Percentiles rank a stretch among this genome's conserved stretches.
These are phyloP conservation scores for Pteronotus mesoamericanus DNA, from an alignment of 2,797 vertebrate species.

Conservation along the genomic window DNA sequence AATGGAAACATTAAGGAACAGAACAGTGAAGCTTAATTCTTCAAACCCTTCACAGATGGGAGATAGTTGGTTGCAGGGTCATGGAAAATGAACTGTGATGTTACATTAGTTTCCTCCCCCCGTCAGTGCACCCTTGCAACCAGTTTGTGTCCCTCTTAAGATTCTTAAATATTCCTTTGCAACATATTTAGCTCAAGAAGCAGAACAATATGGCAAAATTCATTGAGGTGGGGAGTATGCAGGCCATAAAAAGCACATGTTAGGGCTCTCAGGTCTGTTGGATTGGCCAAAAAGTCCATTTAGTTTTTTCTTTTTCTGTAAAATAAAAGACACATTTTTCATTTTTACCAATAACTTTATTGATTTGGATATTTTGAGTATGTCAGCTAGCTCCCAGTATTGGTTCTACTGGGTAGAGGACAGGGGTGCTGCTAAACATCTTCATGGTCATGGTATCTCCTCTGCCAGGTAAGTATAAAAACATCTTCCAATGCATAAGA, in stretches of 20 bases:
- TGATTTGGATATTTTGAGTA: not conserved
- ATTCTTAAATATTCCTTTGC: not conserved
- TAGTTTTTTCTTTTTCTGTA: not conserved
- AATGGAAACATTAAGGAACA: slow-evolving; percentile 2
- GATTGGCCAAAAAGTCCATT: not conserved
- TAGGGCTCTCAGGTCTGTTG: not conserved
- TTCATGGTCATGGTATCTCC: no score
- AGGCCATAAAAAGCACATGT: not conserved
- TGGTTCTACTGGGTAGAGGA: not conserved
- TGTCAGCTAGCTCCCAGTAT: not conserved
- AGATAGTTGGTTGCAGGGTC: not conserved
- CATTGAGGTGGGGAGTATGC: not conserved
- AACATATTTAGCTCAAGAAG: not conserved
- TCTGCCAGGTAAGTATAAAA: no score
- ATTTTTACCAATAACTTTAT: not conserved
- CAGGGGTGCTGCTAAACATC: not conserved
- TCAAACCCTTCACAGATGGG: not conserved
- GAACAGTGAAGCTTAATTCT: slow-evolving; percentile 43
- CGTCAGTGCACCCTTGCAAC: not conserved
- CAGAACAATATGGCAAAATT: not conserved
- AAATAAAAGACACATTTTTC: not conserved
- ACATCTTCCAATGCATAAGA: not conserved
- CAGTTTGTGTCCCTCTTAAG: not conserved
- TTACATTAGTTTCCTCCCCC: not conserved
- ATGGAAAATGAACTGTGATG: not conserved